Percentiles rank a stretch among this genome's conserved stretches.
Conservation (phyloP, 2,113 vertebrate species). For the Rafetus swinhoei region DNA sequence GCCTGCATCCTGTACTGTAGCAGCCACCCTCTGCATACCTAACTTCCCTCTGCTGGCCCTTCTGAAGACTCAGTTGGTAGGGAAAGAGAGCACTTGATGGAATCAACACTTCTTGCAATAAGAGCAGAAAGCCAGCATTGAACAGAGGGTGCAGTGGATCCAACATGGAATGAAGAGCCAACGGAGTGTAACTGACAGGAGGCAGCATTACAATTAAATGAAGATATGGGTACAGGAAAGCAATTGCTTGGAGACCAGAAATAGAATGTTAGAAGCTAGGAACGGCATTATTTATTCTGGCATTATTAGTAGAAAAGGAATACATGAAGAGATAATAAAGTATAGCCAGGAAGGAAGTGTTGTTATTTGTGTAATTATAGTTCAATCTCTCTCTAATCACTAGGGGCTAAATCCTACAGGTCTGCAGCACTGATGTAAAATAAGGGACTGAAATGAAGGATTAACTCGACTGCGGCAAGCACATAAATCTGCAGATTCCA, state of each 20-base stretch:
- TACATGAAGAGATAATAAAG: neutral
- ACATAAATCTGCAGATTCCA: neutral
- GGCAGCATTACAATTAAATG: neutral
- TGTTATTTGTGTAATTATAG: neutral
- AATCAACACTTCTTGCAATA: neutral
- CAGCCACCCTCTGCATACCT: neutral
- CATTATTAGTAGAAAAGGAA: neutral
- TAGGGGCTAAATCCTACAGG: neutral
- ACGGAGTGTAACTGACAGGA: neutral
- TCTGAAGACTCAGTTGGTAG: neutral
- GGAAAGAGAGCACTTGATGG: neutral
- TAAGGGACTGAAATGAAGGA: neutral
- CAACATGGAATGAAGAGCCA: neutral
- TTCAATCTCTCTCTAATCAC: neutral
- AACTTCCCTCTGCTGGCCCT: neutral
- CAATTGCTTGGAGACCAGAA: neutral
- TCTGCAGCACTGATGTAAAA: neutral
- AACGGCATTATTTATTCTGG: neutral
- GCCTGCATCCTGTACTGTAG: neutral
- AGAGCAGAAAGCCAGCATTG: neutral
- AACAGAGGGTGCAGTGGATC: neutral
- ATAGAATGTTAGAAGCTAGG: neutral
- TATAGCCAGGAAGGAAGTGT: neutral
- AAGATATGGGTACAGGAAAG: neutral
- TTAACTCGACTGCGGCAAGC: neutral